Conservation (phyloP, 2,888 invertebrate genomes). For the Cosmorhoe ocellata region DNA sequence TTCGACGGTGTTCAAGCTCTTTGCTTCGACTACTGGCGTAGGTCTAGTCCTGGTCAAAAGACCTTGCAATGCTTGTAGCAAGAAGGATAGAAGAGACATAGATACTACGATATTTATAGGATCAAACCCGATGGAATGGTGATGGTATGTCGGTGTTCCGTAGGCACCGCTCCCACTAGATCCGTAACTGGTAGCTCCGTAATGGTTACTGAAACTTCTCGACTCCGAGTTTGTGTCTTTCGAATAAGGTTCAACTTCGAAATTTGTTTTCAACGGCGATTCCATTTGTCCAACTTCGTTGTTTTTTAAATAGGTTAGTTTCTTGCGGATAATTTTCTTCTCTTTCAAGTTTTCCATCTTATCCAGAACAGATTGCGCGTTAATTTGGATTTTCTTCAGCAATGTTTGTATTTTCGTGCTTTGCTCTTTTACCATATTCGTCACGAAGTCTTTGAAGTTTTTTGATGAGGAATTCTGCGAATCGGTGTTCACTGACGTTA, state of each 20-base stretch:
- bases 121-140: constrained; percentile 79
- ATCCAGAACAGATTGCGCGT: constrained; percentile 63
- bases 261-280: constrained; percentile 50
- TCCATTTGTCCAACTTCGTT: constrained; percentile 57
- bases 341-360: constrained; percentile 61
- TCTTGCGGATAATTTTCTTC: constrained; percentile 33
- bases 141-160: constrained; percentile 64
- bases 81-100: constrained; percentile 70
- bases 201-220: constrained; percentile 63
- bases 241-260: constrained; percentile 31
- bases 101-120: constrained; percentile 77
- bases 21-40: constrained; percentile 69
- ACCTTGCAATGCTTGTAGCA: constrained; percentile 74
- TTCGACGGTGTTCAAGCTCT: constrained; percentile 48
- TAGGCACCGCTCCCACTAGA: constrained; percentile 58
- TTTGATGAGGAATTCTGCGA: constrained; percentile 47
- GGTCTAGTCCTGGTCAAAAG: constrained; percentile 62
- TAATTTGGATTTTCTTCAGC: constrained; percentile 66
- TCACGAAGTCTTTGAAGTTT: constrained; percentile 62
- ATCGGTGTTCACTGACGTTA: constrained; percentile 56
- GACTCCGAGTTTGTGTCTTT: constrained; percentile 40
- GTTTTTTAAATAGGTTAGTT: constrained; percentile 10
- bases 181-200: constrained; percentile 60
- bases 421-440: constrained; percentile 67
- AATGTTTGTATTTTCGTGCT: constrained; percentile 64